Conservation (phyloP, 2,797 vertebrate species). For the Pseudomugil gertrudae region DNA sequence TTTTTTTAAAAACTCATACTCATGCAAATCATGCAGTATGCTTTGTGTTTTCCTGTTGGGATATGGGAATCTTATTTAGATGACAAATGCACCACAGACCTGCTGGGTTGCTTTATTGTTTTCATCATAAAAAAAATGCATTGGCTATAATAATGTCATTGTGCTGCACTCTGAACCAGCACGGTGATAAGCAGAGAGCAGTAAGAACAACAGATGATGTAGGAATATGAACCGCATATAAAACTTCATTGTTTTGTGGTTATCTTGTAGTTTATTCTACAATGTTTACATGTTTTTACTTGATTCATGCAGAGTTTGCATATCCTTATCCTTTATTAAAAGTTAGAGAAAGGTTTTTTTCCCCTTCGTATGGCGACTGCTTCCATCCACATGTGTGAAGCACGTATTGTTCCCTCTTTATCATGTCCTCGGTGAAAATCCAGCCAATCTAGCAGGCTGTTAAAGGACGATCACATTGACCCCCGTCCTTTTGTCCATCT, state of each 20-base stretch:
- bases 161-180: constrained; percentile 8
- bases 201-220: constrained; percentile 10
- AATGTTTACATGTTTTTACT: not conserved
- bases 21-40: constrained; percentile 25
- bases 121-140: constrained; percentile 25
- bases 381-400: constrained; percentile 4
- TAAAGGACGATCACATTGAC: constrained; percentile 27
- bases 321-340: not conserved
- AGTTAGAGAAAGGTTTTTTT: not conserved
- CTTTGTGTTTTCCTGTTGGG: constrained; percentile 6
- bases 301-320: not conserved
- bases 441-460: constrained; percentile 33
- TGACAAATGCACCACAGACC: constrained; percentile 10
- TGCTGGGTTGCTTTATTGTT: constrained; percentile 11
- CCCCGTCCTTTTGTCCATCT: constrained; percentile 30
- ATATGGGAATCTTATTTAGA: constrained; percentile 23
- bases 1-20: constrained; percentile 23
- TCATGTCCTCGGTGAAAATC: constrained; percentile 13
- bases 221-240: constrained; percentile 29
- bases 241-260: constrained; percentile 9
- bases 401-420: constrained; percentile 2
- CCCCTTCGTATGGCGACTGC: not conserved
- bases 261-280: constrained; percentile 1
- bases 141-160: constrained; percentile 11
- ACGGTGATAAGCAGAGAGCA: constrained; percentile 5